Percentiles rank a stretch among this genome's conserved stretches.
These are phyloP conservation scores for Anastrepha ludens DNA, from an alignment of 1,140 invertebrate species.

Conservation along the genomic window DNA sequence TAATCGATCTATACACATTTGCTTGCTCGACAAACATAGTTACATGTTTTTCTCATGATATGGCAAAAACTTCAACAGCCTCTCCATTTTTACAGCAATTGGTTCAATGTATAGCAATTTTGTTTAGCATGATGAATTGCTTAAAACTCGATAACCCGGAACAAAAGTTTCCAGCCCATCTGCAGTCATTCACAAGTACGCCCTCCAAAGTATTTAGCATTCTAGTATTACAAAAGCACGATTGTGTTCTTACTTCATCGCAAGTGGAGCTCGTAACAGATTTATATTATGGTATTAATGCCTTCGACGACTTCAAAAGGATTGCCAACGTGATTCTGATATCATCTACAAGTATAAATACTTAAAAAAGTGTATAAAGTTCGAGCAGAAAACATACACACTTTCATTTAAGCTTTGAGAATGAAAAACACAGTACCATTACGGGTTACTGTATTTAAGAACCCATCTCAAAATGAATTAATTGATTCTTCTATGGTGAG, in stretches of 20 bases:
- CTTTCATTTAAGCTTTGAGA: no score
- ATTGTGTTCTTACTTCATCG: not conserved
- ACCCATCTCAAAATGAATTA: no score
- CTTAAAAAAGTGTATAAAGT: no score
- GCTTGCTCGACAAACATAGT: not conserved
- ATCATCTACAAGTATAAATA: no score
- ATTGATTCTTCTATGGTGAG: no score
- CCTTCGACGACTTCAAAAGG: not conserved
- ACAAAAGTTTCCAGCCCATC: no score
- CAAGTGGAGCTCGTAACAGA: not conserved
- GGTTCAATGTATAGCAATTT: not conserved
- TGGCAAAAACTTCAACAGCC: not conserved
- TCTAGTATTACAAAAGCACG: not conserved
- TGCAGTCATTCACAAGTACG: not conserved
- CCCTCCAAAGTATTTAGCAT: not conserved
- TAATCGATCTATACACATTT: conserved; percentile 19
- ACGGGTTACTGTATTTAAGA: no score
- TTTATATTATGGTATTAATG: not conserved
- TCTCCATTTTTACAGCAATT: not conserved
- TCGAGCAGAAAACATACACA: no score
- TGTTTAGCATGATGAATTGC: not conserved
- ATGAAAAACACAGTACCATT: no score
- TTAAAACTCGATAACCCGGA: not conserved
- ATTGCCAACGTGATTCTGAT: not conserved
- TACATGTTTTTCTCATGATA: not conserved